Evolutionary conservation across 2,113 vertebrate species (phyloP), one percentile per base, ranked within the genome.

Genomic region (Megaceryle torquata): DNA sequence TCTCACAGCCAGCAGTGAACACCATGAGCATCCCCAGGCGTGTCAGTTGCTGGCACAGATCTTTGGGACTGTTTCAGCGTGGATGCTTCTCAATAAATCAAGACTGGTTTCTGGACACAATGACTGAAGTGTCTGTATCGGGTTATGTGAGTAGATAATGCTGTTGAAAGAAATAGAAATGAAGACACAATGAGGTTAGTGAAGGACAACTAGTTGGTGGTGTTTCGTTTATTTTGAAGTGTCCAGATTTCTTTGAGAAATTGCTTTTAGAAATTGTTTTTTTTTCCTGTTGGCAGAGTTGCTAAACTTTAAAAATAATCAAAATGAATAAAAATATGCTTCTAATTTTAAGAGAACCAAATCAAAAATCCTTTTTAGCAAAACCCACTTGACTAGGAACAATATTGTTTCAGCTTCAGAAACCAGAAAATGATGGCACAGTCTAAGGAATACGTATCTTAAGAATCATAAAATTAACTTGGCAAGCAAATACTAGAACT

Each of bases 321-420:
- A 50, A 78, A 71, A n/a, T 82, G 64, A 84, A 65, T 61, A 39
- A 88, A 88, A 92, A 70, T 44, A 79, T 71, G 63, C 59, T 94
- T 78, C 84, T 89, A 46, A 65, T 93, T 93, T 89, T 74, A 63
- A 63, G 13, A 81, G 54, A 76, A 74, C 20, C 35, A 88, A 86
- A 92, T 76, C 57, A 90, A 93, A 91, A 77, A 35, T 75, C 43
- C 29, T 84, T 77, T 93, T 92, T 96, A 95, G 96, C 88, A 67
- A 89, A 71, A 93, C 70, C 4, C 71, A 93, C 15, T 22, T 86
- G 93, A 91, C 64, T 83, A 74, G 75, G 37, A 95, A 96, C 70
- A 72, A 44, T 69, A 75, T 83, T 95, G 63, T 92, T 96, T 87
- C 96, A 86, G 70, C 43, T 83, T 96, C 81, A 92, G 77, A 94